Percentiles rank a stretch among this genome's conserved stretches.
Evolutionary conservation across 1,140 invertebrate species (phyloP).

Genomic region (Sinonovacula constricta): DNA sequence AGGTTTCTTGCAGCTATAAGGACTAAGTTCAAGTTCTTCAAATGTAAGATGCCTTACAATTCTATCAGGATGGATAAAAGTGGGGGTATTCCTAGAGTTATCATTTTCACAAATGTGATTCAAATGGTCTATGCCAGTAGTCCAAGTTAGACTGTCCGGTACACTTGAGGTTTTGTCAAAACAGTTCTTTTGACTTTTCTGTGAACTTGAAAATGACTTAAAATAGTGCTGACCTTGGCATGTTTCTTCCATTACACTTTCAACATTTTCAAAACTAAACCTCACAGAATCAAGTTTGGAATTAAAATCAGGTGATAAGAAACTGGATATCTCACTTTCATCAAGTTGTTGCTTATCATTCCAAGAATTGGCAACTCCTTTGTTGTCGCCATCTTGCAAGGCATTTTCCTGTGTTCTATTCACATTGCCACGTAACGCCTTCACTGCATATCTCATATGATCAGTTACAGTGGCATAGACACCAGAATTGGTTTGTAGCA

Average conservation of each 20-base stretch:
- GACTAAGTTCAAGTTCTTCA: too few relatives aligned
- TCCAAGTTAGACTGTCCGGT: background rate
- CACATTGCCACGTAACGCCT: constrained; percentile 12
- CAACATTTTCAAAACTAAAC: constrained; percentile 42
- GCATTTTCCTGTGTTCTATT: too few relatives aligned
- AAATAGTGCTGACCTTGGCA: too few relatives aligned
- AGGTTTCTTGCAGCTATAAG: too few relatives aligned
- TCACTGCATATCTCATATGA: constrained; percentile 25
- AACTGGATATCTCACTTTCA: background rate
- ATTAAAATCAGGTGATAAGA: background rate
- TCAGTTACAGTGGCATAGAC: constrained; percentile 38
- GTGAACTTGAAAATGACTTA: too few relatives aligned
- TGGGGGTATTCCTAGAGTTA: too few relatives aligned
- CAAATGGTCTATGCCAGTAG: too few relatives aligned
- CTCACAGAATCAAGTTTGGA: constrained; percentile 9
- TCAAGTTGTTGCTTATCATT: background rate
- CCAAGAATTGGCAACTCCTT: background rate
- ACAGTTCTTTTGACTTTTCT: background rate
- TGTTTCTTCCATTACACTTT: too few relatives aligned
- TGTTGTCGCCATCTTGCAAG: background rate
- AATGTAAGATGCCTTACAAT: too few relatives aligned
- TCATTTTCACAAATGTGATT: too few relatives aligned
- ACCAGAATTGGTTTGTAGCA: constrained; percentile 22
- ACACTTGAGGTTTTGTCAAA: background rate
- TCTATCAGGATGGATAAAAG: too few relatives aligned